A percentile compares a stretch with the other conserved stretches of the same genome.
These are phyloP conservation scores for Luscinia luscinia DNA, from an alignment of 2,797 vertebrate genomes.

Conservation along the genomic window DNA sequence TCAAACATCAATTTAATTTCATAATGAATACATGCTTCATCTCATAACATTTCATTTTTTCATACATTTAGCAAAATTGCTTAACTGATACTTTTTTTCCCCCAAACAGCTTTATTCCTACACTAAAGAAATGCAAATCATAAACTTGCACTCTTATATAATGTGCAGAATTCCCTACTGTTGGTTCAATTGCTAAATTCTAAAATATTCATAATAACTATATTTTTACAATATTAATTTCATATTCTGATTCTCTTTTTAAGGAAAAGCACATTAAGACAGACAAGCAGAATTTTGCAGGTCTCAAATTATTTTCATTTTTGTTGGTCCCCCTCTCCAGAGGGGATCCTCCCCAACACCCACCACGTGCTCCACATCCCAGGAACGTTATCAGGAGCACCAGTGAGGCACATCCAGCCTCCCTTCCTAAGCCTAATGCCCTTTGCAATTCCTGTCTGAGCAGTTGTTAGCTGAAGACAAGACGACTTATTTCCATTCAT, in stretches of 20 bases:
- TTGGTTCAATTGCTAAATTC: not conserved
- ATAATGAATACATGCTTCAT: slow-evolving; percentile 47
- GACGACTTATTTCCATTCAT: slow-evolving; percentile 42
- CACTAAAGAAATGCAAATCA: slow-evolving; percentile 36
- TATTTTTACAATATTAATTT: not conserved
- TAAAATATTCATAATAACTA: slow-evolving; percentile 41
- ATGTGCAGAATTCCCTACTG: slow-evolving; percentile 16
- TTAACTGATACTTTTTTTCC: slow-evolving; percentile 28
- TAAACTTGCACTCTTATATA: not conserved
- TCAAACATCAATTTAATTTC: slow-evolving; percentile 65
- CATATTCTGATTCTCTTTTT: not conserved
- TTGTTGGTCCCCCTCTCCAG: not conserved
- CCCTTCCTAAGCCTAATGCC: slow-evolving; percentile 1
- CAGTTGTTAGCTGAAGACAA: slow-evolving; percentile 47
- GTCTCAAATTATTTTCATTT: not conserved
- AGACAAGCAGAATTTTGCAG: not conserved
- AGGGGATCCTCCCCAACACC: not conserved
- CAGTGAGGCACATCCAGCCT: not conserved
- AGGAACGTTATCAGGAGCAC: not conserved
- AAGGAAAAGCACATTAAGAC: not conserved
- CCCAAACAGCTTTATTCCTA: slow-evolving; percentile 8
- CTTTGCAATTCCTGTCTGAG: slow-evolving; percentile 21
- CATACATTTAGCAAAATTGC: slow-evolving; percentile 60
- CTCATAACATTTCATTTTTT: slow-evolving; percentile 58
- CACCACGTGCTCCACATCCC: not conserved